Evolutionary conservation across 2,797 vertebrate species (phyloP).

Genomic region (Lithobates pipiens): DNA sequence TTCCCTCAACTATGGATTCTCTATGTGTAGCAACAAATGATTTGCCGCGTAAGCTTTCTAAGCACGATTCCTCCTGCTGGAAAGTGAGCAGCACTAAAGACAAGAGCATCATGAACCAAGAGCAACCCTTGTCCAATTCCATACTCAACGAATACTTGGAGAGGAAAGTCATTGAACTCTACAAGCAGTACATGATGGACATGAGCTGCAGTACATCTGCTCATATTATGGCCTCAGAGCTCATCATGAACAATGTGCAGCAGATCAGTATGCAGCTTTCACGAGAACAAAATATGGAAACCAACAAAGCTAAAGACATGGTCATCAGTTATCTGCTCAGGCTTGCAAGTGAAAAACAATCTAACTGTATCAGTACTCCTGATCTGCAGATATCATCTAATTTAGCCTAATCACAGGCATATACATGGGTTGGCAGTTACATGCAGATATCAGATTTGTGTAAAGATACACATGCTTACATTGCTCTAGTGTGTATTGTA

Average conservation of each 20-base stretch:
- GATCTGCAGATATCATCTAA: slow-evolving; percentile 87
- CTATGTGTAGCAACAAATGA: slow-evolving; percentile 66
- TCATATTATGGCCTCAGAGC: slow-evolving; percentile 87
- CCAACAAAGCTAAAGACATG: slow-evolving; percentile 90
- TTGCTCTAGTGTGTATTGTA: too few species aligned
- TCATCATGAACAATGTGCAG: slow-evolving; percentile 89
- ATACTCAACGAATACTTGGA: slow-evolving; percentile 92
- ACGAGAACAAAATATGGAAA: slow-evolving; percentile 89
- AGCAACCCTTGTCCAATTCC: slow-evolving; percentile 90
- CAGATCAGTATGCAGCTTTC: slow-evolving; percentile 92
- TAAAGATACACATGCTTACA: too few species aligned
- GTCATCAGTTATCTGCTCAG: slow-evolving; percentile 88
- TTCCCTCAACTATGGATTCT: slow-evolving; percentile 83
- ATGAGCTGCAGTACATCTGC: slow-evolving; percentile 76
- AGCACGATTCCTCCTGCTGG: slow-evolving; percentile 83
- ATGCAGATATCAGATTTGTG: too few species aligned
- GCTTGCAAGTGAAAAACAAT: slow-evolving; percentile 85
- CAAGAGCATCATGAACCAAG: slow-evolving; percentile 83
- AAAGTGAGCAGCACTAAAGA: slow-evolving; percentile 80
- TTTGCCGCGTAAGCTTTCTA: slow-evolving; percentile 64
- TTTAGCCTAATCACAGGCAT: not conserved
- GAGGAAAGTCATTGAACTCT: slow-evolving; percentile 91
- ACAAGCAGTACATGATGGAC: slow-evolving; percentile 93
- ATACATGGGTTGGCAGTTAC: too few species aligned
- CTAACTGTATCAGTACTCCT: slow-evolving; percentile 93